Evolutionary conservation across 2,113 vertebrate species (phyloP).

Genomic region (Conger conger): DNA sequence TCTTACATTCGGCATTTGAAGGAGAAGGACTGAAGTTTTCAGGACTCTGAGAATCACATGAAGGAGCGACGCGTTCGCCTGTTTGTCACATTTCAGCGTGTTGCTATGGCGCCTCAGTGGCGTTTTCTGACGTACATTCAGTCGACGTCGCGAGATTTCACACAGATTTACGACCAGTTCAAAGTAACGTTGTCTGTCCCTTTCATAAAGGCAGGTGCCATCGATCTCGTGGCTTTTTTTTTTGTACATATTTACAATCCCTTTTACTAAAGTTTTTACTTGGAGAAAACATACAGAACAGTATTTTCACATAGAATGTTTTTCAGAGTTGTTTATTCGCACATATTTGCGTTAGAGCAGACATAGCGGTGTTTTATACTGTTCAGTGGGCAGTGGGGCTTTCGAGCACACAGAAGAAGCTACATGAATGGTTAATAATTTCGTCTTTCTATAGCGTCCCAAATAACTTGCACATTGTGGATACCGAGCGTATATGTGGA

Average conservation of each 20-base stretch:
- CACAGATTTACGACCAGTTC: neutral
- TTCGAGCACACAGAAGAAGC: neutral
- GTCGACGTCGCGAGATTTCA: neutral
- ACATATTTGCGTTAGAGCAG: neutral
- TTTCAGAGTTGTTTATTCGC: neutral
- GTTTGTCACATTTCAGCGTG: neutral
- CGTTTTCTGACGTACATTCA: neutral
- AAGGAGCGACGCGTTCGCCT: neutral
- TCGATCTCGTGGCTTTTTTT: neutral
- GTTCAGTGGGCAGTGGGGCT: neutral
- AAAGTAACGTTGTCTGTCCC: neutral
- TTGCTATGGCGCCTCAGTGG: neutral
- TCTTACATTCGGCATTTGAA: neutral
- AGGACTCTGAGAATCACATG: conserved; percentile 1
- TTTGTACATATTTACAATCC: neutral
- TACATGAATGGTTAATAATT: neutral
- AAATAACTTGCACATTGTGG: neutral
- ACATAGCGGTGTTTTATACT: neutral
- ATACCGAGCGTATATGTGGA: neutral
- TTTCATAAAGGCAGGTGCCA: neutral
- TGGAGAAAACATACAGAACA: neutral
- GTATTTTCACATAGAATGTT: conserved; percentile 12
- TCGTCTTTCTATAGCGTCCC: neutral
- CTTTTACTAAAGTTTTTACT: neutral
- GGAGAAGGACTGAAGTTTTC: neutral